Evolutionary conservation across 2,113 vertebrate species (phyloP), one percentile per base, ranked within the genome.

Genomic region (Acrocephalus kingi): DNA sequence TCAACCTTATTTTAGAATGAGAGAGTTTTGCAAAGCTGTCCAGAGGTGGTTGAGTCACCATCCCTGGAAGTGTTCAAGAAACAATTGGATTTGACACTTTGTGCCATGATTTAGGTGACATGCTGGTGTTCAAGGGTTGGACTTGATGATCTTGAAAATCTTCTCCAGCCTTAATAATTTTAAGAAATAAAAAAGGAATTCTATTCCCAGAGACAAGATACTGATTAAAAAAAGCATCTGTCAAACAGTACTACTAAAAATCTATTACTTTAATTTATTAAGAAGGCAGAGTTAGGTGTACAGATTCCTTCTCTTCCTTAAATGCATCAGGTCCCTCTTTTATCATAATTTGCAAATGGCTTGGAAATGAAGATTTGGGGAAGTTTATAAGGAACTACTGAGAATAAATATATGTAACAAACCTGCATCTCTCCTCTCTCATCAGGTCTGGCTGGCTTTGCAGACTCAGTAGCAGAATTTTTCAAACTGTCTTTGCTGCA

Each of bases 341-440:
- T 62, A 55, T 7, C 6, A 63, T 2, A 35, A 17, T 17, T 25
- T 33, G 25, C 25, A 91, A 78, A 61, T 45, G 11, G 20, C 49
- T 82, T 45, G 22, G 28, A 84, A 95, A 84, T 5, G 7, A 81
- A 48, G 15, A 39, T 58, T 52, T 56, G 3, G 71, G 15, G 82
- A 51, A 15, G 25, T 27, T 71, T 75, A 4, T 11, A 64, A 63
- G 15, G 39, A 91, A 90, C 61, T 61, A 74, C 9, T 67, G 41
- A 85, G 45, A 58, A 72, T 27, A 64, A 91, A 58, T 11, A 54
- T 4, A 13, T 67, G 25, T 15, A 63, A 95, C 97, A 96, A 87
- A 99, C 99, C 98, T 99, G 99, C 99, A 99, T 99, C 96, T 99
- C 99, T 80, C 99, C 99, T 76, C 98, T 99, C 89, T 99, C 98